Evolutionary conservation across 2,113 vertebrate genomes (phyloP), one percentile per base, ranked within the genome.

Genomic region (Phalacrocorax carbo): DNA sequence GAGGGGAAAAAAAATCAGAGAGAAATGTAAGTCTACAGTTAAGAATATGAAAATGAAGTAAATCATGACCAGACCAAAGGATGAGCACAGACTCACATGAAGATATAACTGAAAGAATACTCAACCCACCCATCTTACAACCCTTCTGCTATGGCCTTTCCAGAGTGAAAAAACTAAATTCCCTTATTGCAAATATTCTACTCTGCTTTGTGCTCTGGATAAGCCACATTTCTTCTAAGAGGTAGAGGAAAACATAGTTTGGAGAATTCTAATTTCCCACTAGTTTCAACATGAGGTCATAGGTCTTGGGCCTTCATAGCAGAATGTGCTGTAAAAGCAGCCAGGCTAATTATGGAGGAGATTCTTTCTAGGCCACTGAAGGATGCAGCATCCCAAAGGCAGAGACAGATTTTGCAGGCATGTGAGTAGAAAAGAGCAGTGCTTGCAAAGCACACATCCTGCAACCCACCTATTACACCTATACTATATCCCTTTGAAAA

Each of bases 1-100:
- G 16, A 36, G 5, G 5, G 6, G 15, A 1, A 3, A 13, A 13
- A 66, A 64, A 46, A 44, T 12, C 2, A 0, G 11, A 75, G 4
- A 60, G 13, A 38, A 72, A 79, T 38, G 14, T 4, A 79, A 17
- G 15, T 34, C 29, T 34, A 36, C 26, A 30, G 23, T 42, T 48
- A 65, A 82, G 38, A 84, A 40, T 11, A 79, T 15, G 16, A 88
- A 82, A 75, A 60, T 15, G 1, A 68, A 42, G 12, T 22, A 73
- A 82, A 55, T 11, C 75, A 38, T 7, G 2, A 84, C 25, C 38
- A 66, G 52, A 51, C 2, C 26, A 65, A n/a, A 72, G 27, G 16
- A 49, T 3, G 3, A 77, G 83, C 42, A 64, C 18, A 86, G 58
- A 66, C 6, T 29, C 13, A 36, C 3, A 25, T 5, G 4, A 82